Base-by-base conservation (phyloP, 2,888 invertebrate genomes). In the Heliconius charithonia region DNA sequence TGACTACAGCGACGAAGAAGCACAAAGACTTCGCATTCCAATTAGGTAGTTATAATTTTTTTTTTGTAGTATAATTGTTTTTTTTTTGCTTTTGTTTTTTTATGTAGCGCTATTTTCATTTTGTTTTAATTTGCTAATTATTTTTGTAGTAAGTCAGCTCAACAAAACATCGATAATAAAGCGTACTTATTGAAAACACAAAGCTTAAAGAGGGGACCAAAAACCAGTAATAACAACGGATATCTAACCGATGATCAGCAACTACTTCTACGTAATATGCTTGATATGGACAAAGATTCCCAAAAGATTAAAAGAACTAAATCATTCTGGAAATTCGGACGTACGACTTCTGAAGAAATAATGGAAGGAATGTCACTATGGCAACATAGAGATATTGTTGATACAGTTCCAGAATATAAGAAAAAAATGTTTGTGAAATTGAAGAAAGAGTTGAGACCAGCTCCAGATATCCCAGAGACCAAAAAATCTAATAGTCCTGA, bases 1-100 rank as follows among this genome's bases (percentile, higher is more conserved):
- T 80, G 98, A 98, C 91, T 98, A 98, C 91, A 98, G 98, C 75
- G 98, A 98, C 88, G 98, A 98, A 92, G 98, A 98, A 89, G 97
- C 96, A 79, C 96, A 97, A 84, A 91, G 95, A 82, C 90, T 95
- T 86, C 94, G 96, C 80, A 95, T 96, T 82, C 96, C 97, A 62
- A 96, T 96, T 90, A 96, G 96, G 96, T 96, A 94, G 76, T 73
- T 78, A 76, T 25, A 3, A 72, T 13, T 86, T 13, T 72, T 32
- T 81, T 62, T 78, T 66, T 19, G n/a, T 78, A 80, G 74, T 63
- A 19, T 75, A 69, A 51, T 75, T 82, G 79, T 67, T 80, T 79
- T 81, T 79, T 81, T 74, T 79, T 80, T 78, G 84, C 84, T 78
- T 82, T 79, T 29, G 74, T 79, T 75, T 27, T 63, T 69, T 80